Base-by-base conservation (phyloP, 2,888 invertebrate species). In the Ganaspis brasiliensis region DNA sequence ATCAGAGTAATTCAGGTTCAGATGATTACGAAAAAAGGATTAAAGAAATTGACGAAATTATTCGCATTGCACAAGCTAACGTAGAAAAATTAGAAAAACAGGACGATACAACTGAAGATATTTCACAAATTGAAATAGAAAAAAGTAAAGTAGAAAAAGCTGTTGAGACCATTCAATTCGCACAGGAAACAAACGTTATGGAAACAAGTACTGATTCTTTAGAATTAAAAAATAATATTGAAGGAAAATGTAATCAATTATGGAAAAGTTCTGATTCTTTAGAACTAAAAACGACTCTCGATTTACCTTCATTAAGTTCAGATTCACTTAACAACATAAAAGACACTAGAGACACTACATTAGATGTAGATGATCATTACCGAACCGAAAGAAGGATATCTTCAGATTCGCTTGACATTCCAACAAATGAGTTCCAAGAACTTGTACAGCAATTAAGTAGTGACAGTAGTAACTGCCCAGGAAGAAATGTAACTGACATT, bases 1-100 rank as follows among this genome's bases (percentile, higher is more conserved):
- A 91, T 81, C 89, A 89, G 0, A 91, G 91, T 63, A 91, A 93
- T 0, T 93, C 93, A 79, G 90, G 93, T 0, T 92, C 93, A 8
- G 94, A 94, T 82, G 94, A 95, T 85, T 94, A 94, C 81, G 94
- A 95, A 81, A 94, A 94, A 82, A 91, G 94, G 75, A 94, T 95
- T 92, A 94, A 94, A 87, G 94, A 95, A 89, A 95, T 95, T 73
- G 95, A 95, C 86, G 95, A 95, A 89, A 94, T 95, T 61, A 95
- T 95, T 80, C 92, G 93, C 78, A 94, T 95, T 86, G 94, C 95
- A 16, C 95, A 95, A 86, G 93, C 93, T 9, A 95, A 95, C 86
- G 94, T 95, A 9, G 95, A 95, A 85, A 92, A 93, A 78, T 93
- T 94, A 81, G 93, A 93, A n/a, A 92, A 93, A 72, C 89, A 93